A percentile compares a stretch with the other conserved stretches of the same genome.
Evolutionary conservation across 2,113 vertebrate species (phyloP).

Genomic region (Pygoscelis adeliae): DNA sequence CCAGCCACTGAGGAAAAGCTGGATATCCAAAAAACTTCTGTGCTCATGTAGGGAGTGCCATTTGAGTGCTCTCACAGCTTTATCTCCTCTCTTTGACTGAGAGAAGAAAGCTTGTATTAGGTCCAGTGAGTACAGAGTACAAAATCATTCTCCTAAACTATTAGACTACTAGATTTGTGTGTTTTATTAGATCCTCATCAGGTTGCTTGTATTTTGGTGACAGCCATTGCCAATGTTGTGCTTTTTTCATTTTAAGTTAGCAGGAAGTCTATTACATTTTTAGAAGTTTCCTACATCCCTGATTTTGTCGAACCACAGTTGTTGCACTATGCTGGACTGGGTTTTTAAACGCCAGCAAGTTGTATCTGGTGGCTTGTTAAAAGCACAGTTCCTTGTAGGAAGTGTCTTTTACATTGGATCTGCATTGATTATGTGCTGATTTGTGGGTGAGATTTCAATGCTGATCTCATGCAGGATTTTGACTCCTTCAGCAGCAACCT

Average conservation of each 20-base stretch:
- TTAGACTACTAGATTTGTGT: background rate
- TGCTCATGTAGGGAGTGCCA: background rate
- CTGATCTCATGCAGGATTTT: background rate
- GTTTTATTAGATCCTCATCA: background rate
- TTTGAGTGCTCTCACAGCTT: background rate
- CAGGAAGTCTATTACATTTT: background rate
- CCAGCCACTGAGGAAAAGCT: background rate
- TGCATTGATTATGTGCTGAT: background rate
- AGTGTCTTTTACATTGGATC: background rate
- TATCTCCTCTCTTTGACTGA: background rate
- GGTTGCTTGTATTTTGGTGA: background rate
- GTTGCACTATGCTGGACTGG: background rate
- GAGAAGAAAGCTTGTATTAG: background rate
- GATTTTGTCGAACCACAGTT: background rate
- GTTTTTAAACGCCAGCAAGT: background rate
- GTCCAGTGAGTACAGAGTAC: background rate
- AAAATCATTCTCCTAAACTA: background rate
- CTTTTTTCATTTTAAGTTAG: background rate
- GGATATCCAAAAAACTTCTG: background rate
- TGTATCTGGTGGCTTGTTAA: background rate
- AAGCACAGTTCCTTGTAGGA: background rate
- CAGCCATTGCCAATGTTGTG: background rate
- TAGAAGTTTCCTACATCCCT: background rate
- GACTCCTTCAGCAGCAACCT: background rate
- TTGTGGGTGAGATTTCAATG: background rate